Evolutionary conservation across 2,888 invertebrate genomes (phyloP), one percentile per base, ranked within the genome.

Genomic region (Apodemia hepburni): DNA sequence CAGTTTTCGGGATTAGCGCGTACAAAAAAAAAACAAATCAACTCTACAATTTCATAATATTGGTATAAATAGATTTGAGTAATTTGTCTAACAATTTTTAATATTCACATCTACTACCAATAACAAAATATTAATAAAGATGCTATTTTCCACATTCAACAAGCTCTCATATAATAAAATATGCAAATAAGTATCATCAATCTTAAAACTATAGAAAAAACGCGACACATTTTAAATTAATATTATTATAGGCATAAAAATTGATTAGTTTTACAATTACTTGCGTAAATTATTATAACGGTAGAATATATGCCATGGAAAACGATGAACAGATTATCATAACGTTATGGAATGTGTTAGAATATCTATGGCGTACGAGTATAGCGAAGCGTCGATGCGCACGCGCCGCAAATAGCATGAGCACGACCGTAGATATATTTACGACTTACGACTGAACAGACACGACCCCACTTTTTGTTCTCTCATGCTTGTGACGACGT

Each of bases 361-460:
- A 54, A 54, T 27, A 54, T 15, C 42, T 42, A 42, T 54, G 51
- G 51, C 22, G 22, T 18, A 18, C 42, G 15, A 42, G 42, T 42
- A 15, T 15, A 42, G 5, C 51, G 51, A 51, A 11, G 51, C 76
- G 75, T 76, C 77, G 77, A 76, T 76, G 84, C 86, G 84, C 80
- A 75, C 73, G 71, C 68, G 80, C 81, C 75, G 73, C 82, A 84
- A 87, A 88, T 88, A 87, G 86, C 85, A 77, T 80, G 33, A 33
- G 33, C 33, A 33, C 33, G 33, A 33, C 33, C 33, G 65, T 75
- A 11, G 51, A 74, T 82, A 81, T 85, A 86, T 84, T 84, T 84
- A 81, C 74, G 75, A 51, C 51, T 51, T 22, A 51, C 51, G 51
- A 51, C 51, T 27, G 12, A 12, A 11, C 12, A 51, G 22, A 51